These are phyloP conservation scores for Melipona beecheii DNA, from an alignment of 2,888 invertebrate genomes.

Conservation along the genomic window DNA sequence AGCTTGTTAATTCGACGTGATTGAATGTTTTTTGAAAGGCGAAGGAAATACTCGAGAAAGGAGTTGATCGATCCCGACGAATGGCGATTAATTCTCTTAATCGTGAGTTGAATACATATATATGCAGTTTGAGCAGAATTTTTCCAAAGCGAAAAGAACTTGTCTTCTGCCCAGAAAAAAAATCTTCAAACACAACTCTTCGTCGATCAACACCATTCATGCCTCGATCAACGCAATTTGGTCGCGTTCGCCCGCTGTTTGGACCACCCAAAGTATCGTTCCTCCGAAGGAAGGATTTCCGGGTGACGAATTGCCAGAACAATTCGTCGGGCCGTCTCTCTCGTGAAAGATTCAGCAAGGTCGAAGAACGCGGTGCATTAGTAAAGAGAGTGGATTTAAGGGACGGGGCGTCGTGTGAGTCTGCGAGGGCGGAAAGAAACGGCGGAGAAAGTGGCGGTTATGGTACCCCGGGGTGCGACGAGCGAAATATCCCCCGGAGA, in stretches of 20 bases:
- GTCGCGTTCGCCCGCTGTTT: not conserved
- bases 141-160: too few species aligned
- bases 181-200: not conserved
- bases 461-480: conserved; percentile 2
- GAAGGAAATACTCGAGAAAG: not conserved
- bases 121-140: too few species aligned
- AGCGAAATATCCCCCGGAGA: conserved; percentile 50
- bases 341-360: conserved; percentile 9
- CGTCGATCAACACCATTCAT: not conserved
- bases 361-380: conserved; percentile 15
- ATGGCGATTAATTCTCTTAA: not conserved
- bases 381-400: conserved; percentile 8
- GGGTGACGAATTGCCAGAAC: not conserved
- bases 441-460: conserved; percentile 32
- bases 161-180: not conserved
- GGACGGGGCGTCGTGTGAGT: not conserved
- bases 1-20: not conserved
- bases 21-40: not conserved
- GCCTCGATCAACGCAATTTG: not conserved
- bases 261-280: not conserved
- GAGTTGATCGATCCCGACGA: not conserved
- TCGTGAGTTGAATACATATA: too few species aligned
- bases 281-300: too few species aligned
- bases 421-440: not conserved
- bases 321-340: not conserved